A percentile compares a stretch with the other conserved stretches of the same genome.
Evolutionary conservation across 2,888 invertebrate species (phyloP).

Genomic region (Apoda limacodes): DNA sequence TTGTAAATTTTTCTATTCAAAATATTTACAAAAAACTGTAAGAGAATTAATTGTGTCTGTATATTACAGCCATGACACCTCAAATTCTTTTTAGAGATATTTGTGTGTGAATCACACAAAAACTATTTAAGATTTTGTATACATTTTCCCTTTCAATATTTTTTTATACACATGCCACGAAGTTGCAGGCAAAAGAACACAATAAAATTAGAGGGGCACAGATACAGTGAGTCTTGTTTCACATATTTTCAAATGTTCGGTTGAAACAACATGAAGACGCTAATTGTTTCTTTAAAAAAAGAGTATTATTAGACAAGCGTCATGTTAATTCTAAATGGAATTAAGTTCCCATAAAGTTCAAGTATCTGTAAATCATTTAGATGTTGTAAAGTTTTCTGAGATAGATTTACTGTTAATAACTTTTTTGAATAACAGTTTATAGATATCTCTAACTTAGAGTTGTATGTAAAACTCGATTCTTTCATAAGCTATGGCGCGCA

Average conservation of each 20-base stretch:
- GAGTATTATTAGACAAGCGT: too few relatives aligned
- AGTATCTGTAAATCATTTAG: slow-evolving; percentile 39
- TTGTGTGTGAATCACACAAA: too few relatives aligned
- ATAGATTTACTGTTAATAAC: slow-evolving; percentile 39
- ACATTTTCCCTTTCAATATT: too few relatives aligned
- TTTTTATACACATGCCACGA: too few relatives aligned
- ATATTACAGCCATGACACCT: too few relatives aligned
- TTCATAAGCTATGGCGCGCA: background rate
- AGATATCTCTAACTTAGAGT: slow-evolving; percentile 49
- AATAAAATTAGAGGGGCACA: slow-evolving; percentile 62
- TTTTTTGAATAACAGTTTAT: slow-evolving; percentile 41
- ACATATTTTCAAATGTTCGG: slow-evolving; percentile 66
- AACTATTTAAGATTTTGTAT: too few relatives aligned
- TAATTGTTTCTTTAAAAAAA: too few relatives aligned
- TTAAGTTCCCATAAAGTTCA: slow-evolving; percentile 60
- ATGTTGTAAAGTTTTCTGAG: slow-evolving; percentile 42
- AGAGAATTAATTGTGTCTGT: too few relatives aligned
- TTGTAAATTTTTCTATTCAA: too few relatives aligned
- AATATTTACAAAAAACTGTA: too few relatives aligned
- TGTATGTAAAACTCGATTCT: slow-evolving; percentile 30
- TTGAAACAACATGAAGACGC: slow-evolving; percentile 20
- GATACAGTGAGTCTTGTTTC: slow-evolving; percentile 52
- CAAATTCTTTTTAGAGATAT: too few relatives aligned
- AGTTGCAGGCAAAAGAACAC: too few relatives aligned
- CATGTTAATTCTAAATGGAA: slow-evolving; percentile 56